Conservation (phyloP, 2,888 invertebrate genomes). For the Philereme vetulata region DNA sequence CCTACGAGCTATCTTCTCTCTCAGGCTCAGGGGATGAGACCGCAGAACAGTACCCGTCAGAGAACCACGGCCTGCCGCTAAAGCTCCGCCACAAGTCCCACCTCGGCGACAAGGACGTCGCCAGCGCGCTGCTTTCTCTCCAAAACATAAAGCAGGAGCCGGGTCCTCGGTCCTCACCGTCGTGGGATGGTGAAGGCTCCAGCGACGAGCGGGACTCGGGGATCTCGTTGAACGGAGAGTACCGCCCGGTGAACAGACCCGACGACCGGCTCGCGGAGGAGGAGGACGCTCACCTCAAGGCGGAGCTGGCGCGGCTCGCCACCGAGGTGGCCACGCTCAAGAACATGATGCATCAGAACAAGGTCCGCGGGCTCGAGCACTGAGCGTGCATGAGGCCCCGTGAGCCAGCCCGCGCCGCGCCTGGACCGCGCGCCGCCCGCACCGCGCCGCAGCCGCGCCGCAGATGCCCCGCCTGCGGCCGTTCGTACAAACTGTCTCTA, state of each 20-base stretch:
- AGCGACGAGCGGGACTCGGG: slow-evolving; percentile 96
- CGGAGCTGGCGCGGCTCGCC: slow-evolving; percentile 93
- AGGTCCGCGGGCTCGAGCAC: slow-evolving; percentile 75
- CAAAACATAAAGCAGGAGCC: slow-evolving; percentile 95
- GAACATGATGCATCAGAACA: slow-evolving; percentile 89
- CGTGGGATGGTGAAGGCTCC: slow-evolving; percentile 95
- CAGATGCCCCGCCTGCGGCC: slow-evolving; percentile 43
- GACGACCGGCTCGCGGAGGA: slow-evolving; percentile 79
- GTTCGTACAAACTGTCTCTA: slow-evolving; percentile 74
- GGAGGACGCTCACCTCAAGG: slow-evolving; percentile 90
- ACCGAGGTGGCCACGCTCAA: slow-evolving; percentile 96
- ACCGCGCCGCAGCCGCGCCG: slow-evolving; percentile 45
- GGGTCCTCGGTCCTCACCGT: slow-evolving; percentile 90
- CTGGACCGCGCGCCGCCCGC: slow-evolving; percentile 55
- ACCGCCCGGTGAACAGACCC: slow-evolving; percentile 67
- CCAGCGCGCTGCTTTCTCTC: slow-evolving; percentile 91
- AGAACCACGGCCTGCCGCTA: slow-evolving; percentile 92
- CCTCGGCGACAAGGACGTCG: slow-evolving; percentile 94
- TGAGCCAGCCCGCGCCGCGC: slow-evolving; percentile 48
- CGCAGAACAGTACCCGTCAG: slow-evolving; percentile 82
- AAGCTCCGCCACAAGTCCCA: slow-evolving; percentile 96
- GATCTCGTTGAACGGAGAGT: slow-evolving; percentile 91
- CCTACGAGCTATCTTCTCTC: slow-evolving; percentile 92
- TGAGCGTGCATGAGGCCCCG: slow-evolving; percentile 62
- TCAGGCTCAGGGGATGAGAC: slow-evolving; percentile 84